Evolutionary conservation across 2,888 invertebrate species (phyloP).

Genomic region (Aproaerema taeniolella): DNA sequence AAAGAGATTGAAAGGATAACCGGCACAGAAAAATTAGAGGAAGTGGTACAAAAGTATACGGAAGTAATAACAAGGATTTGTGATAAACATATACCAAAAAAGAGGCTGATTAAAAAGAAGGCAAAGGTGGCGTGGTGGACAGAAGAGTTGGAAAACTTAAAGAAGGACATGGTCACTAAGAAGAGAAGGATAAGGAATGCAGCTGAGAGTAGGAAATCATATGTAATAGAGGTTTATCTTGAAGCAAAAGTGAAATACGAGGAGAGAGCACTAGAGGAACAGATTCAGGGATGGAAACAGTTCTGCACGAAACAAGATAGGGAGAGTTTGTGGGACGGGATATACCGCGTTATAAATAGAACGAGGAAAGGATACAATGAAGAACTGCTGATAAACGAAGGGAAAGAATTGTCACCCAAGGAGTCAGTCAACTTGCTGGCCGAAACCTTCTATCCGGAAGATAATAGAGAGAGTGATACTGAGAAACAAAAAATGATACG

Average conservation of each 20-base stretch:
- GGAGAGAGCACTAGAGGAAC: neutral
- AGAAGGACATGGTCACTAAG: no score
- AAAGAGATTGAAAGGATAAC: no score
- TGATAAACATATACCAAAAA: no score
- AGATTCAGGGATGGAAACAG: neutral
- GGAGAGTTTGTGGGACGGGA: neutral
- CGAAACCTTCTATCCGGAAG: no score
- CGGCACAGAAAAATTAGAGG: neutral
- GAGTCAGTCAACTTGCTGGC: no score
- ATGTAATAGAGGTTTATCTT: neutral
- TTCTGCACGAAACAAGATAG: neutral
- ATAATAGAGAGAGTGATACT: neutral
- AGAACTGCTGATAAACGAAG: neutral
- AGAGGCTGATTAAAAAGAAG: neutral
- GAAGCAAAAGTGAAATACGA: neutral
- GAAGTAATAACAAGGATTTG: no score
- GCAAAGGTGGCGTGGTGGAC: no score
- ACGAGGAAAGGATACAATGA: neutral
- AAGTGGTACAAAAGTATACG: neutral
- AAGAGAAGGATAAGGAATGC: no score
- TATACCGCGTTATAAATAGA: no score
- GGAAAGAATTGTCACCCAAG: no score
- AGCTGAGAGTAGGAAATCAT: neutral
- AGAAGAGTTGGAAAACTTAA: no score
- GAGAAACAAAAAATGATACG: neutral